Percentiles rank a stretch among this genome's conserved stretches.
Evolutionary conservation across 2,888 invertebrate species (phyloP).

Genomic region (Omphaloscelis lunosa): DNA sequence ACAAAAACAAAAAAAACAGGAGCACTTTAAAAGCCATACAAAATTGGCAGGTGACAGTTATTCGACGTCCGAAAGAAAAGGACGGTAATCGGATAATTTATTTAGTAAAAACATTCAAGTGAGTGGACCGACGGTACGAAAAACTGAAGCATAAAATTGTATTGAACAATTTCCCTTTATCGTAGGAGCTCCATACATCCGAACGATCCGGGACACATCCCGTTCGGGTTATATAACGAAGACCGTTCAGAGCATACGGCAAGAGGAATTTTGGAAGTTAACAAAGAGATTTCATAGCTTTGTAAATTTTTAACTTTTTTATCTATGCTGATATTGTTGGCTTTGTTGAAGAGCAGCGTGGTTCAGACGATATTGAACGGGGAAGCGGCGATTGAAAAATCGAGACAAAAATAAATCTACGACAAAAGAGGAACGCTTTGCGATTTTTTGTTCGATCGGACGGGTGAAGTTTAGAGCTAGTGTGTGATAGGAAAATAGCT

Average conservation of each 20-base stretch:
- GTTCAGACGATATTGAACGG: conserved; percentile 32
- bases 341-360: conserved; percentile 25
- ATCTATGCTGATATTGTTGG: conserved; percentile 27
- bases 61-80: conserved; percentile 44
- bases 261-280: conserved; percentile 50
- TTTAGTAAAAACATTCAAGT: conserved; percentile 61
- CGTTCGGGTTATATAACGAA: conserved; percentile 12
- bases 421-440: conserved; percentile 21
- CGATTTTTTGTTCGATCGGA: background rate
- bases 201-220: conserved; percentile 33
- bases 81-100: conserved; percentile 67
- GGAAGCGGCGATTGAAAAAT: conserved; percentile 21
- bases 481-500: background rate
- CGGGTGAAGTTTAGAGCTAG: background rate
- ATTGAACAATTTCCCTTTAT: conserved; percentile 61
- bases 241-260: background rate
- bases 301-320: conserved; percentile 39
- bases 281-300: conserved; percentile 56
- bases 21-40: conserved; percentile 20
- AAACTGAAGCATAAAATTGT: conserved; percentile 68
- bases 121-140: conserved; percentile 56
- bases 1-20: background rate
- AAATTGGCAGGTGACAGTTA: conserved; percentile 51
- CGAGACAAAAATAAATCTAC: conserved; percentile 34
- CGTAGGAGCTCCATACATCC: conserved; percentile 55